phyloP scores from a whole-genome alignment of 2,113 vertebrate species.

The Dinomys branickii region DNA sequence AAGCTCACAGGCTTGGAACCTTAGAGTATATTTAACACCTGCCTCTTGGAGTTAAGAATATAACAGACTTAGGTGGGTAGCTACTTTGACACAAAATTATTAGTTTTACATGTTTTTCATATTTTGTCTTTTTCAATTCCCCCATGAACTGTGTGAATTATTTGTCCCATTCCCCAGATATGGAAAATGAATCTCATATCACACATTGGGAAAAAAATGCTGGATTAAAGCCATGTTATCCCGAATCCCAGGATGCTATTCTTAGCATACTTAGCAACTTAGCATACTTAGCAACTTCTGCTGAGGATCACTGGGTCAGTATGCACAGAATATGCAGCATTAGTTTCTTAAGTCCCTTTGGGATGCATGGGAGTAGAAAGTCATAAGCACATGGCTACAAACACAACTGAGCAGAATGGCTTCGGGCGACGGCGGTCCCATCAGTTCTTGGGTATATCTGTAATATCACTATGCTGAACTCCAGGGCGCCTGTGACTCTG shows the following conservation, averaged over 20 bases:
- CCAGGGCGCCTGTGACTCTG: neutral
- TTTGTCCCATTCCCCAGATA: neutral
- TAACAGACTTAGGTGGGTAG: neutral
- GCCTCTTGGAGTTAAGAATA: neutral
- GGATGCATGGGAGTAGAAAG: neutral
- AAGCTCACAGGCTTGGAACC: neutral
- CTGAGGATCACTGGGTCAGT: neutral
- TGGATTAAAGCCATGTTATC: neutral
- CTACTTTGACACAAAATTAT: neutral
- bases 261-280: no score
- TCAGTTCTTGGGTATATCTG: neutral
- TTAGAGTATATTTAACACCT: neutral
- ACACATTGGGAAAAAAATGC: neutral
- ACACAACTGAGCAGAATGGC: neutral
- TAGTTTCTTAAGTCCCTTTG: conserved; percentile 36
- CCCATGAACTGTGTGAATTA: neutral
- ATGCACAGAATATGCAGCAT: neutral
- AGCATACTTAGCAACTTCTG: rapidly evolving
- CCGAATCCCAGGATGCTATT: neutral
- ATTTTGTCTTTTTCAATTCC: neutral
- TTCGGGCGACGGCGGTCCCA: neutral
- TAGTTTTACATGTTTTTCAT: neutral
- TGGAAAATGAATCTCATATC: neutral
- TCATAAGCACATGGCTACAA: neutral
- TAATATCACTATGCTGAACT: neutral